Evolutionary conservation across 2,113 vertebrate genomes (phyloP).

Genomic region (rat (Rattus norvegicus)): GRCr8 NC_086027.1:44719501-44720000

Average conservation of each 20-base stretch:
- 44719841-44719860: not conserved
- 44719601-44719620: constrained; percentile 55
- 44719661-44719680: not conserved
- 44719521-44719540: no score
- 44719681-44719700: not conserved
- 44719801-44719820: not conserved
- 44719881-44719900: not conserved
- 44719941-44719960: not conserved
- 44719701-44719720: not conserved
- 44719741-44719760: no score
- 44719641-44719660: constrained; percentile 24
- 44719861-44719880: not conserved
- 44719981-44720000: not conserved
- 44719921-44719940: not conserved
- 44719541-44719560: no score
- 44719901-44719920: not conserved
- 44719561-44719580: no score
- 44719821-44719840: not conserved
- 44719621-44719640: constrained; percentile 64
- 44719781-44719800: not conserved
- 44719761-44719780: not conserved
- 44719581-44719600: accelerated
- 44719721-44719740: not conserved
- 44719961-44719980: not conserved
- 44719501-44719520: no score